phyloP scores from a whole-genome alignment of 2,888 invertebrate genomes.

The Prosopocoilus inquinatus region DNA sequence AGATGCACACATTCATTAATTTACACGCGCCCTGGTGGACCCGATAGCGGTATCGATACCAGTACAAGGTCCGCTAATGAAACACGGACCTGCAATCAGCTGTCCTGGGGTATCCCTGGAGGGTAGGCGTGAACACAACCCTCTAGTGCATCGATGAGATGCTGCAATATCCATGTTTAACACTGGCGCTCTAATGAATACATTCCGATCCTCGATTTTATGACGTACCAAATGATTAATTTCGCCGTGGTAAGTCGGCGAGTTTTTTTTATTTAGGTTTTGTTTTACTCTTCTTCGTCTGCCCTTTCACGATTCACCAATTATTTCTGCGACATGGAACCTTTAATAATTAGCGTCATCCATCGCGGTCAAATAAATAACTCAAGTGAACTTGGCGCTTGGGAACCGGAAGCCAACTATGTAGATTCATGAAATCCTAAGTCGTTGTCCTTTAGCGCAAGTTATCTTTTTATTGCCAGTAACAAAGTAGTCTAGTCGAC shows the following conservation, averaged over 20 bases:
- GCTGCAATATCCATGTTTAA: conserved; percentile 7
- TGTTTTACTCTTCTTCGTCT: neutral
- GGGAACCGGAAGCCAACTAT: too few relatives aligned
- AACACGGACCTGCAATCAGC: conserved; percentile 50
- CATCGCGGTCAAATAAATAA: too few relatives aligned
- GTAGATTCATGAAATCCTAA: too few relatives aligned
- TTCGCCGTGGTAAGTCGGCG: neutral
- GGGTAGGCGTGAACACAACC: conserved; percentile 1
- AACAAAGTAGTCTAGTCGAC: too few relatives aligned
- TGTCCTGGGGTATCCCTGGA: conserved; percentile 29
- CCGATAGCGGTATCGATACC: conserved; percentile 38
- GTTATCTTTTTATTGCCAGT: too few relatives aligned
- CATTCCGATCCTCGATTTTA: conserved; percentile 10
- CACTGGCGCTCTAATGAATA: conserved; percentile 10
- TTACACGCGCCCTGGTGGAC: conserved; percentile 30
- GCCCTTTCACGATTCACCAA: neutral
- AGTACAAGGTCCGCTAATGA: conserved; percentile 47
- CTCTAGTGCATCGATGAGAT: conserved; percentile 13
- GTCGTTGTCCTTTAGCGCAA: too few relatives aligned
- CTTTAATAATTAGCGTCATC: too few relatives aligned
- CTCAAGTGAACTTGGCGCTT: too few relatives aligned
- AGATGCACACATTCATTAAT: conserved; percentile 26
- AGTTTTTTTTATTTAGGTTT: neutral
- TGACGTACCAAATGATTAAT: conserved; percentile 9
- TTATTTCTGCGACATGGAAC: neutral